phyloP scores from a whole-genome alignment of 2,888 invertebrate species.

The Cataglyphis albicans region DNA sequence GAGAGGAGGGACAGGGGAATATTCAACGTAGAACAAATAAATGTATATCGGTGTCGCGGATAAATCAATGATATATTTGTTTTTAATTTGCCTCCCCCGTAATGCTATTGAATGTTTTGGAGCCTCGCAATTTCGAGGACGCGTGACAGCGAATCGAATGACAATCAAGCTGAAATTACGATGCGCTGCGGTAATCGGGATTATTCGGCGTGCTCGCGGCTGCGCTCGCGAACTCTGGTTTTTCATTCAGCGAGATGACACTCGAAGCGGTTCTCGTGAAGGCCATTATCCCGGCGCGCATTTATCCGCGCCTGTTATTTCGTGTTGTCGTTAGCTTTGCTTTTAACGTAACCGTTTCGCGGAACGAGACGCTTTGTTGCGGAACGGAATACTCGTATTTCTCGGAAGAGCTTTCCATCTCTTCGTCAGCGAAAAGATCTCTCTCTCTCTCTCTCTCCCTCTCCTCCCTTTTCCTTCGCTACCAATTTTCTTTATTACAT shows the following conservation, averaged over 20 bases:
- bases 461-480: slow-evolving; percentile 59
- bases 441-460: slow-evolving; percentile 6
- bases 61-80: slow-evolving; percentile 54
- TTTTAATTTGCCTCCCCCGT: slow-evolving; percentile 48
- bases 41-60: slow-evolving; percentile 29
- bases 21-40: slow-evolving; percentile 33
- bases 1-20: not conserved
- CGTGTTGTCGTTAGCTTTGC: slow-evolving; percentile 30
- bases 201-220: slow-evolving; percentile 35
- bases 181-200: slow-evolving; percentile 50
- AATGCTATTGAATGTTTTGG: slow-evolving; percentile 53
- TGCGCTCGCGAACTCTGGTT: slow-evolving; percentile 35
- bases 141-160: slow-evolving; percentile 53
- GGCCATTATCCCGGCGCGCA: slow-evolving; percentile 48
- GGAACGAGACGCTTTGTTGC: not conserved
- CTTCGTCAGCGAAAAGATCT: slow-evolving; percentile 22
- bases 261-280: slow-evolving; percentile 48
- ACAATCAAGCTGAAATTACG: slow-evolving; percentile 54
- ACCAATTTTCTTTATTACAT: slow-evolving; percentile 86
- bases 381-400: slow-evolving; percentile 35
- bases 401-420: slow-evolving; percentile 40
- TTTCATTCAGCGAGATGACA: slow-evolving; percentile 54
- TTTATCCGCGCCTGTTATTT: slow-evolving; percentile 46
- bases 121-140: slow-evolving; percentile 44
- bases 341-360: slow-evolving; percentile 46